Percentiles rank a stretch among this genome's conserved stretches.
phyloP scores from a whole-genome alignment of 2,113 vertebrate genomes.

The Sardina pilchardus region DNA sequence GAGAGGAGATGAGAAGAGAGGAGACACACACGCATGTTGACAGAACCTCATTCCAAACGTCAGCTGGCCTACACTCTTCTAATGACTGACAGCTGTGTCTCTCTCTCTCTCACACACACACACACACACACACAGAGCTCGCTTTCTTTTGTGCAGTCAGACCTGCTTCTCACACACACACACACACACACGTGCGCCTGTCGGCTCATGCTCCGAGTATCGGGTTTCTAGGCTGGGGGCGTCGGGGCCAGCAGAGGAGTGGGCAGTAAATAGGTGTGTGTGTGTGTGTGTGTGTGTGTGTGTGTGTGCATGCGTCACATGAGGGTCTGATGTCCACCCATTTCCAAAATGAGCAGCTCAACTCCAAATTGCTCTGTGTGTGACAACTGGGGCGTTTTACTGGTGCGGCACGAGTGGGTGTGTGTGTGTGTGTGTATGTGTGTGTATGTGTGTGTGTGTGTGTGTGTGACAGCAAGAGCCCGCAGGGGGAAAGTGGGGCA shows the following conservation, averaged over 20 bases:
- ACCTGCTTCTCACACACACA: background rate
- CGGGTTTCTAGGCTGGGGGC: slow-evolving; percentile 27
- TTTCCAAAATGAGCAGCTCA: slow-evolving; percentile 29
- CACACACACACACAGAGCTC: slow-evolving; percentile 18
- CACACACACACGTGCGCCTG: slow-evolving; percentile 15
- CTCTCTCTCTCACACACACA: background rate
- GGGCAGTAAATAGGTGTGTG: background rate
- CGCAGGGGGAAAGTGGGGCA: slow-evolving; percentile 53
- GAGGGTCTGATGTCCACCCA: background rate
- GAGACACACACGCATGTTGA: background rate
- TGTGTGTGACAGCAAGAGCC: slow-evolving; percentile 18
- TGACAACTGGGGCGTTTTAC: slow-evolving; percentile 64
- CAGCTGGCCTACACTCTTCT: background rate
- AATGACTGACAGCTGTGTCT: background rate
- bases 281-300: no score
- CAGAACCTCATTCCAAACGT: background rate
- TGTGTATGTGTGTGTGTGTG: slow-evolving; percentile 33
- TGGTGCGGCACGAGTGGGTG: slow-evolving; percentile 24
- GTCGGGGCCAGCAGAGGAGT: no score
- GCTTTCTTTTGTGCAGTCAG: slow-evolving; percentile 23
- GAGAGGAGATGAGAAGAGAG: background rate
- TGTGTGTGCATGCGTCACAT: no score
- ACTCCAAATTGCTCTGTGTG: slow-evolving; percentile 52
- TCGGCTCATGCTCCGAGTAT: slow-evolving; percentile 31
- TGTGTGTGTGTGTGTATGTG: slow-evolving; percentile 28